A percentile compares a stretch with the other conserved stretches of the same genome.
These are phyloP conservation scores for Campopleginae sp. DNA, from an alignment of 2,888 invertebrate genomes.

Conservation along the genomic window DNA sequence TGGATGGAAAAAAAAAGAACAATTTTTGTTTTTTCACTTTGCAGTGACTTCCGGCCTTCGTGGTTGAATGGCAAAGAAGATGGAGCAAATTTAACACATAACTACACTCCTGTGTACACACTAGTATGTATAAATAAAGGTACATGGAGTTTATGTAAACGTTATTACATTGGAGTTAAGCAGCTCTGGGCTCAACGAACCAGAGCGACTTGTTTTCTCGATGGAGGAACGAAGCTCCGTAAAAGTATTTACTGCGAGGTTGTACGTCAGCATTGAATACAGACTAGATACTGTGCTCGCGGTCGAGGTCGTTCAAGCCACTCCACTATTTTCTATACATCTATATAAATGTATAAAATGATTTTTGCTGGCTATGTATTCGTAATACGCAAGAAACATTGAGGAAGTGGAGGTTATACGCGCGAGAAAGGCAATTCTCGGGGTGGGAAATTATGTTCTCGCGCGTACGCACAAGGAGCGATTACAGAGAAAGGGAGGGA, in stretches of 20 bases:
- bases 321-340: not conserved
- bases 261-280: conserved; percentile 21
- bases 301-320: conserved; percentile 61
- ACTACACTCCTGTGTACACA: conserved; percentile 4
- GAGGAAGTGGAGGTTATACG: conserved; percentile 53
- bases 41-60: conserved; percentile 43
- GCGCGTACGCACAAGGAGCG: conserved; percentile 47
- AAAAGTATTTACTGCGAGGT: conserved; percentile 39
- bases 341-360: conserved; percentile 11
- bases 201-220: conserved; percentile 43
- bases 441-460: conserved; percentile 33
- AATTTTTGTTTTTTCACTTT: not conserved
- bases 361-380: conserved; percentile 1
- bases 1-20: not conserved
- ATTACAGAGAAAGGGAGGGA: conserved; percentile 14
- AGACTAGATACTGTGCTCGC: conserved; percentile 36
- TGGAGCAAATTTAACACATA: conserved; percentile 22
- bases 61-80: conserved; percentile 49
- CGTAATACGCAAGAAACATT: conserved; percentile 49
- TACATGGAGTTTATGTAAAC: not conserved
- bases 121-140: not conserved
- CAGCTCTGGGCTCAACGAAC: conserved; percentile 56
- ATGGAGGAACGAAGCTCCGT: conserved; percentile 40
- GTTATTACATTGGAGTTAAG: conserved; percentile 10
- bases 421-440: conserved; percentile 60